Evolutionary conservation across 2,113 vertebrate species (phyloP), one percentile per base, ranked within the genome.

Genomic region (Pelecanus crispus): DNA sequence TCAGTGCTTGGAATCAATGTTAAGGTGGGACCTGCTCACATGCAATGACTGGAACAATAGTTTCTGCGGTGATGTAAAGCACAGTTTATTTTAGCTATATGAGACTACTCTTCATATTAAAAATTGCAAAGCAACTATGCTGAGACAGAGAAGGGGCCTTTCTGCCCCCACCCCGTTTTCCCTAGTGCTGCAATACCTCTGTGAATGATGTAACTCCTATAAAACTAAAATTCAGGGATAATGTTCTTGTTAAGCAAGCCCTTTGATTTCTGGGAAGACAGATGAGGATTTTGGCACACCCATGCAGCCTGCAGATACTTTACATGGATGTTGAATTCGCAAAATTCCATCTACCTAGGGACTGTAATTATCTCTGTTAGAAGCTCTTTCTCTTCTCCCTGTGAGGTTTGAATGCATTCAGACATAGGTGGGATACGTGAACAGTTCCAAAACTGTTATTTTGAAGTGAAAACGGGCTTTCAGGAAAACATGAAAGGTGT

Each of bases 241-340:
- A 32, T 61, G 59, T 67, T 77, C 53, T 28, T 88, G 67, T 75
- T 94, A 90, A 66, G 38, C 29, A 93, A 92, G 17, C 14, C 15
- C 61, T 92, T 84, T 92, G 86, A 83, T 95, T 96, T 96, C 78
- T 58, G 56, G 68, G 34, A 88, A 94, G 88, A 55, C 42, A 52
- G 68, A 49, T 65, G 71, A 95, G 22, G 8, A 42, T 38, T 94
- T 95, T 96, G 95, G 90, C 85, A 90, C 67, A 71, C 53, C 52
- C 40, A 9, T 67, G 31, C 42, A 92, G 68, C 82, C 82, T 92
- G 74, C 59, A 88, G 88, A 56, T 71, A 36, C 55, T 87, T 87
- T 55, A 47, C 13, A 11, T 71, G 77, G 47, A 63, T 74, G 78
- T 42, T 88, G 72, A 95, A 79, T 86, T 78, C 59, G 49, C 12